Evolutionary conservation across 2,113 vertebrate genomes (phyloP), one percentile per base, ranked within the genome.

Genomic region (Protomyctophum bolini): DNA sequence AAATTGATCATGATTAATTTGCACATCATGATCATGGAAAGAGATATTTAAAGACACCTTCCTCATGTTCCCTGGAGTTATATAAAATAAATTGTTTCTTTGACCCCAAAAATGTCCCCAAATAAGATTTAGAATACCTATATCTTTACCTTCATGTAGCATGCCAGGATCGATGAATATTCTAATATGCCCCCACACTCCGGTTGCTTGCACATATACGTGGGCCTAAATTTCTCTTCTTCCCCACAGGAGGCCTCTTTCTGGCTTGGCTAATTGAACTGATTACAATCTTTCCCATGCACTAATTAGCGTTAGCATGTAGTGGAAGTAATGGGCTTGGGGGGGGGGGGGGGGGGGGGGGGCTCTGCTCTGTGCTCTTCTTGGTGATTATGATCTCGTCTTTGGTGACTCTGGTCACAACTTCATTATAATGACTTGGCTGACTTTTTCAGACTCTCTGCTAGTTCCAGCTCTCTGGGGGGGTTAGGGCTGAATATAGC

Each of bases 341-440:
- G 73, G 71, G 54, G 57, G 79, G 80, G 72, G 54, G 57, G 79
- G 80, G 72, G n/a, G 76, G 63, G 73, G 71, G 54, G 57, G 79
- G 80, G 72, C 86, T 82, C 45, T 1, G 66, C 68, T 72, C 62
- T 84, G 51, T 70, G 73, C 69, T 80, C 68, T 72, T 63, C 57
- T 45, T 55, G 72, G 67, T 29, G 76, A 87, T 90, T 82, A 80
- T 73, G 70, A 86, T 88, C 86, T 80, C 7, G 29, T 60, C 60
- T 59, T 63, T 69, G 3, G 73, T 70, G 68, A 67, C 79, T 73
- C 46, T 79, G 80, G 80, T 80, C 84, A 85, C 82, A 87, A 85
- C 86, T 83, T 84, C 83, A 83, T 91, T 86, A 21, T 21, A 85
- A 87, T 15, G 58, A 89, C 83, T 81, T 77, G 67, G 77, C 75